Conservation (phyloP, 2,797 vertebrate species). For the Steatocranus sp. region DNA sequence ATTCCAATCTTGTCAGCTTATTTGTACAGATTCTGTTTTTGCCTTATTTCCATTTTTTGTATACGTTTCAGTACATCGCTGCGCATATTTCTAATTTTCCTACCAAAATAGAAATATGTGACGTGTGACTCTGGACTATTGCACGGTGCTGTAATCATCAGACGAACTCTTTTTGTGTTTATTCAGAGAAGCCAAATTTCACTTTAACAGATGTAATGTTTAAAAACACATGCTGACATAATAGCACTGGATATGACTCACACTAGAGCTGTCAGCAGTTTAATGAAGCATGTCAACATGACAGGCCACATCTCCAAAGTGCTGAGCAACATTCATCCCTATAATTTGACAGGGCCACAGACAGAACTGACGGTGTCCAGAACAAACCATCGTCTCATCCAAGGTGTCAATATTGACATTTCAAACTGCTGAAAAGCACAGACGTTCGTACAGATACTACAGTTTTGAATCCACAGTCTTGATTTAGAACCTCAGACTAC, state of each 20-base stretch:
- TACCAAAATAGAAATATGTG: not conserved
- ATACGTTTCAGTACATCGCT: not conserved
- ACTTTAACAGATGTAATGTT: not conserved
- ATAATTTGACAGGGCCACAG: slow-evolving; percentile 8
- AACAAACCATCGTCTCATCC: slow-evolving; percentile 3
- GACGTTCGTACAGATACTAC: not conserved
- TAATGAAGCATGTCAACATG: not conserved
- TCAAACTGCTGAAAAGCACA: not conserved
- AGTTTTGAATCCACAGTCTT: slow-evolving; percentile 14
- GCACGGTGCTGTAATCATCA: not conserved
- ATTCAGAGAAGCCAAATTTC: not conserved
- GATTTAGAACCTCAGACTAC: slow-evolving; percentile 49
- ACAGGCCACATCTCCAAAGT: not conserved
- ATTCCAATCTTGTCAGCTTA: not conserved
- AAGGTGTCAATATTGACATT: slow-evolving; percentile 24
- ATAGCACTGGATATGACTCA: not conserved
- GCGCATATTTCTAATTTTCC: not conserved
- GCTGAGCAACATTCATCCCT: not conserved
- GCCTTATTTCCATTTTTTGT: not conserved
- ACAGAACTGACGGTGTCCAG: not conserved
- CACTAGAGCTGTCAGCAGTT: not conserved
- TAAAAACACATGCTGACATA: not conserved
- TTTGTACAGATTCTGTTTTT: not conserved
- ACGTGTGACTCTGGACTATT: not conserved
- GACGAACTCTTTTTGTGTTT: not conserved